These are phyloP conservation scores for Sebastolobus alascanus DNA, from an alignment of 2,797 vertebrate genomes.

Conservation along the genomic window DNA sequence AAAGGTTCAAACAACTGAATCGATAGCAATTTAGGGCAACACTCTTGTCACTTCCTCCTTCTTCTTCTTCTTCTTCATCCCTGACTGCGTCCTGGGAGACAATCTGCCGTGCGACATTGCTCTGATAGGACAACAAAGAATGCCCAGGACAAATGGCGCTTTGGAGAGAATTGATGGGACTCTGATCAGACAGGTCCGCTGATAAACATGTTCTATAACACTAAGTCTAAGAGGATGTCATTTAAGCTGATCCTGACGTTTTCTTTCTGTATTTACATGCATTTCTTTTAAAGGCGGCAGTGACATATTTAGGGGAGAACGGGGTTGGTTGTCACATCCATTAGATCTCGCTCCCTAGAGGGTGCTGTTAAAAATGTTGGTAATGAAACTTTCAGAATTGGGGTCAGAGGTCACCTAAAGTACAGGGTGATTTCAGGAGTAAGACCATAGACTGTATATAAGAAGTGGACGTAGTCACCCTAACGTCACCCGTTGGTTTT, in stretches of 20 bases:
- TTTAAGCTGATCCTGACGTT: background rate
- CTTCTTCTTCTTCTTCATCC: constrained; percentile 62
- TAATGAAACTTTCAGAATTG: background rate
- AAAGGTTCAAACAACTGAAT: constrained; percentile 77
- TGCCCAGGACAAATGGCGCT: constrained; percentile 66
- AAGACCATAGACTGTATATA: too few relatives aligned
- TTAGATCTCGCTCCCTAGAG: background rate
- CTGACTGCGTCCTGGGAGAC: constrained; percentile 64
- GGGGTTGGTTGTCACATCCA: background rate
- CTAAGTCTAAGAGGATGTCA: constrained; percentile 6
- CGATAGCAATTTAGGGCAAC: constrained; percentile 81
- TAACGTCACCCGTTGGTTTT: too few relatives aligned
- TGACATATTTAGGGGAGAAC: background rate
- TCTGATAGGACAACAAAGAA: constrained; percentile 74
- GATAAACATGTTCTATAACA: constrained; percentile 61
- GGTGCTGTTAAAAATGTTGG: background rate
- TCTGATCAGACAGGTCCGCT: constrained; percentile 41
- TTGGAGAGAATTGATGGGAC: constrained; percentile 58
- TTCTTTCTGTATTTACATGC: constrained; percentile 11
- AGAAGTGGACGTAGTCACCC: too few relatives aligned
- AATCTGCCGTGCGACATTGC: constrained; percentile 73
- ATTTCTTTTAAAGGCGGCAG: constrained; percentile 1
- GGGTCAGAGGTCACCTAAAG: too few relatives aligned
- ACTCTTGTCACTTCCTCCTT: constrained; percentile 75
- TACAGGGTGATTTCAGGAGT: too few relatives aligned